phyloP scores from a whole-genome alignment of 2,888 invertebrate species.

The Magallana nippona region DNA sequence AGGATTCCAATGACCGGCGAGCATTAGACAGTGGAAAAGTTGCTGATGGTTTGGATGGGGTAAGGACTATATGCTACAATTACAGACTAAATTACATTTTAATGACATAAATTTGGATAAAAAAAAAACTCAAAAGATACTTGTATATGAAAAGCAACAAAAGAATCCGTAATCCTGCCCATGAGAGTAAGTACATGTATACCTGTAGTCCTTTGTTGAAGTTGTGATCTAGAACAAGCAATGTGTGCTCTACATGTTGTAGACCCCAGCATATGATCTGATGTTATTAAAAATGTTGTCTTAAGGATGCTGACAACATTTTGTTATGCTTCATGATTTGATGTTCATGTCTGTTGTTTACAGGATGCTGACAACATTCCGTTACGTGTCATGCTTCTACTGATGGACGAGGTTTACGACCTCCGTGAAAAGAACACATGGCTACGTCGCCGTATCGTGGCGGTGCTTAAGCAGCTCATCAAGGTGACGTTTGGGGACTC shows the following conservation, averaged over 20 bases:
- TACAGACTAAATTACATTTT: no score
- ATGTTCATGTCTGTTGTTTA: not conserved
- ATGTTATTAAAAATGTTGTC: no score
- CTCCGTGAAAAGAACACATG: conserved; percentile 90
- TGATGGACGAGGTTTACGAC: conserved; percentile 93
- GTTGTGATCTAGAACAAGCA: no score
- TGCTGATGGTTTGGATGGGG: not conserved
- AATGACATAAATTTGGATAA: no score
- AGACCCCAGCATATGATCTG: no score
- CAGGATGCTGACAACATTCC: conserved; percentile 87
- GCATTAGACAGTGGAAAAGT: conserved; percentile 20
- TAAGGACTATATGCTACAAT: not conserved
- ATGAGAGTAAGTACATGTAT: no score
- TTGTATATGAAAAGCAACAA: no score
- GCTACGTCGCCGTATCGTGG: conserved; percentile 88
- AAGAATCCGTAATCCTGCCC: no score
- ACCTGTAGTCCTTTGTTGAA: no score
- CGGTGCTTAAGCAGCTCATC: conserved; percentile 88
- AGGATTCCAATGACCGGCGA: conserved; percentile 2
- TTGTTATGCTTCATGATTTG: conserved; percentile 86
- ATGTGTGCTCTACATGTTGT: no score
- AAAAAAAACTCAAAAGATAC: no score
- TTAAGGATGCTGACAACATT: conserved; percentile 85
- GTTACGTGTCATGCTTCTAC: conserved; percentile 87
- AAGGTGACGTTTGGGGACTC: conserved; percentile 90